These are phyloP conservation scores for Patella ulyssiponensis DNA, from an alignment of 2,888 invertebrate genomes.

Conservation along the genomic window DNA sequence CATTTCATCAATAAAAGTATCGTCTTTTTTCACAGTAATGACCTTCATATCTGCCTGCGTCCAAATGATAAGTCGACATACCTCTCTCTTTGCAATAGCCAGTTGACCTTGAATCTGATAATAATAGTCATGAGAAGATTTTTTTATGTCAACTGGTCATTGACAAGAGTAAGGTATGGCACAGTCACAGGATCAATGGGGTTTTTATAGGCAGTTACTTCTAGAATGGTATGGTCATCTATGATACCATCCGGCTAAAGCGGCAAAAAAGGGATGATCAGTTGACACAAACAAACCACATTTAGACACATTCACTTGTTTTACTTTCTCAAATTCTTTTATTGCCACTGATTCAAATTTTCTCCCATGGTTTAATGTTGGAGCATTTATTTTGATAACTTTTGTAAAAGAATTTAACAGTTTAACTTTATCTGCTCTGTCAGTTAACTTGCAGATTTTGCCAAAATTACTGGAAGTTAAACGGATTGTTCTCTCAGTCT, in stretches of 20 bases:
- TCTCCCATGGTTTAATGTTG: background rate
- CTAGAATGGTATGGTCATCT: background rate
- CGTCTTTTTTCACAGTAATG: too few species aligned
- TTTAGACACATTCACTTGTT: background rate
- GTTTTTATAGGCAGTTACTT: background rate
- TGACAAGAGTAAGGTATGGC: background rate
- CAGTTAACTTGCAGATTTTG: background rate
- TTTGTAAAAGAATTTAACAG: background rate
- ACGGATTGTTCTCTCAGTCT: background rate
- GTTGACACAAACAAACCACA: background rate
- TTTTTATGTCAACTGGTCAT: background rate
- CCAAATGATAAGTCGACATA: background rate
- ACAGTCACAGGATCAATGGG: background rate
- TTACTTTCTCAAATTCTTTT: background rate
- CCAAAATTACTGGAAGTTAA: background rate
- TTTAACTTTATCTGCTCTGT: background rate
- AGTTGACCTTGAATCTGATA: background rate
- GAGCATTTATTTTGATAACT: background rate
- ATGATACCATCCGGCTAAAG: background rate
- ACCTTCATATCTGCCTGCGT: background rate
- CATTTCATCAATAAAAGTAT: too few species aligned
- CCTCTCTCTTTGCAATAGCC: background rate
- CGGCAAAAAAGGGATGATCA: background rate
- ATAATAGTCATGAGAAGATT: background rate
- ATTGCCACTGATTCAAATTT: background rate